Base-by-base conservation (phyloP, 2,797 vertebrate genomes). In the Ambastaia sidthimunki region DNA sequence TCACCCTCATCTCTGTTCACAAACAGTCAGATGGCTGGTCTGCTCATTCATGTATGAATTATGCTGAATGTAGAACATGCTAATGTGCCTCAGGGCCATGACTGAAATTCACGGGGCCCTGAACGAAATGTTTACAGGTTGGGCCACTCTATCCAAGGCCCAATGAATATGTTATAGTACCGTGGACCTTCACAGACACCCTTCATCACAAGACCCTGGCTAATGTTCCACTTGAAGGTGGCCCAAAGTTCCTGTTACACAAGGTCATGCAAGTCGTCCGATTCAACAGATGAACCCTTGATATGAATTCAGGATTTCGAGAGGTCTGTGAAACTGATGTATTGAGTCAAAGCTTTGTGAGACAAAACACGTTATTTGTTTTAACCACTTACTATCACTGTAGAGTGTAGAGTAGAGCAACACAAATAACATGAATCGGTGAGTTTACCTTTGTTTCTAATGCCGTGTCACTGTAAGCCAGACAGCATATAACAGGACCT, bases 291-390 rank as follows among this genome's bases (percentile, higher is more conserved):
- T 47, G 48, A 37, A 65, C 48, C 16, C 57, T 54, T 69, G 28
- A 78, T 59, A 72, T 66, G 60, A 47, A 63, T 66, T 41, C 37
- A 78, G 48, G 13, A 23, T 21, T 19, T 60, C 0, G 2, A 68
- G 48, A 79, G 16, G 44, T 12, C 18, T 44, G 18, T 13, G 23
- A 55, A 48, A 55, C 77, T 31, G 4, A 60, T 57, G 28, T 67
- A 41, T 63, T 78, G 57, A 78, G 44, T 62, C 69, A 25, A 78
- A 12, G 48, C 21, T 1, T 23, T 76, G 54, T 31, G 48, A 67
- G 23, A 67, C 31, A 62, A 78, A 71, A 70, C 25, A 60, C 52
- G 37, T 10, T 31, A 59, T 62, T n/a, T 55, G 31, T 25, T 78
- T 63, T 52, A 71, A 63, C 3, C 48, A 28, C 28, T 66, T 41